phyloP scores from a whole-genome alignment of 2,797 vertebrate genomes.

The Rhyacichthys aspro region DNA sequence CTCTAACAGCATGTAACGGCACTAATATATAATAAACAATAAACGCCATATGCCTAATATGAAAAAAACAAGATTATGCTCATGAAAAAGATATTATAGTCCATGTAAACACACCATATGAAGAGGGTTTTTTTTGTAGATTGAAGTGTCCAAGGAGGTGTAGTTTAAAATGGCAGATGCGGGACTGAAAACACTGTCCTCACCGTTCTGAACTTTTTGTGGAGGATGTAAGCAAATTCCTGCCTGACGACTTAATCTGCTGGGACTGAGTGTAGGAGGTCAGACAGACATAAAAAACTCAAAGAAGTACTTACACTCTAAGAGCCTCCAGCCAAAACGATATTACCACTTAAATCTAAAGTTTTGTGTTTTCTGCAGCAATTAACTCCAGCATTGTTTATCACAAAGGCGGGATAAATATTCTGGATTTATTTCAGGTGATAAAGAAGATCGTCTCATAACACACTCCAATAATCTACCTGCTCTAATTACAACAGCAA shows the following conservation, averaged over 20 bases:
- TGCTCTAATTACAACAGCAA: slow-evolving; percentile 83
- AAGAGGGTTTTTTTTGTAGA: too few relatives aligned
- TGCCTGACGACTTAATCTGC: not conserved
- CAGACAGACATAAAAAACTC: not conserved
- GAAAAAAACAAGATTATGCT: too few relatives aligned
- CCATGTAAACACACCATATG: too few relatives aligned
- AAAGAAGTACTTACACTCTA: not conserved
- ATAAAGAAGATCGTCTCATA: slow-evolving; percentile 82
- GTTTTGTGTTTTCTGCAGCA: slow-evolving; percentile 64
- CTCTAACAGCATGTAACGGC: too few relatives aligned
- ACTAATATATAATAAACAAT: too few relatives aligned
- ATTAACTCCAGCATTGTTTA: slow-evolving; percentile 75
- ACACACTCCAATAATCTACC: slow-evolving; percentile 81
- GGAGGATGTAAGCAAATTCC: too few relatives aligned
- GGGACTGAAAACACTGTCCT: too few relatives aligned
- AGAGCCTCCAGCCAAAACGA: slow-evolving; percentile 40
- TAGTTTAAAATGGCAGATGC: too few relatives aligned
- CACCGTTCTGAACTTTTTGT: too few relatives aligned
- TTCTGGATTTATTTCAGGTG: slow-evolving; percentile 80
- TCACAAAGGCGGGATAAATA: slow-evolving; percentile 76
- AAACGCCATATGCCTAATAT: too few relatives aligned
- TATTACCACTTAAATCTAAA: slow-evolving; percentile 28
- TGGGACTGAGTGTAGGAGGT: slow-evolving; percentile 1
- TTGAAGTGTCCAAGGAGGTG: too few relatives aligned
- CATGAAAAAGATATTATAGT: too few relatives aligned